phyloP scores from a whole-genome alignment of 2,797 vertebrate species.

The Hyperoplus lanceolatus region DNA sequence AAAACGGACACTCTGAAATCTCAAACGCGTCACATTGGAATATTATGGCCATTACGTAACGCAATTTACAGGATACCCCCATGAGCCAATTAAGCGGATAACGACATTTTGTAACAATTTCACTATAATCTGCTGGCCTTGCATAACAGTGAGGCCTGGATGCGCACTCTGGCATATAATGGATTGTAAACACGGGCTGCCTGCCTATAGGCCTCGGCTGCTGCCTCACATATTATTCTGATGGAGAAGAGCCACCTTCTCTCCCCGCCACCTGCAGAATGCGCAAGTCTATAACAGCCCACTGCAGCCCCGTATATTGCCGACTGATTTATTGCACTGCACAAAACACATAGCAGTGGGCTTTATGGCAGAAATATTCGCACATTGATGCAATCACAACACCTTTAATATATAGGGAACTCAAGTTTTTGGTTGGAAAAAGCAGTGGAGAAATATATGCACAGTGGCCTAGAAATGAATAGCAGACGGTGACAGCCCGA shows the following conservation, averaged over 20 bases:
- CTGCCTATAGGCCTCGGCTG: constrained; percentile 74
- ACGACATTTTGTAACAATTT: constrained; percentile 62
- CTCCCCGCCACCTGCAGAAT: constrained; percentile 95
- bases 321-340: constrained; percentile 84
- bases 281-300: constrained; percentile 89
- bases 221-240: constrained; percentile 68
- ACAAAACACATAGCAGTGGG: constrained; percentile 69
- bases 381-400: constrained; percentile 42
- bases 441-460: constrained; percentile 36
- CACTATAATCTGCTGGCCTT: constrained; percentile 60
- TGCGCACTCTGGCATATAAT: constrained; percentile 65
- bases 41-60: constrained; percentile 72
- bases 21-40: constrained; percentile 44
- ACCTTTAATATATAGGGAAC: background rate
- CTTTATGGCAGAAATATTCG: constrained; percentile 41
- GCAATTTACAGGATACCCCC: constrained; percentile 68
- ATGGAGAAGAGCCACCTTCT: constrained; percentile 81
- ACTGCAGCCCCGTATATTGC: constrained; percentile 83
- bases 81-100: constrained; percentile 70
- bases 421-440: background rate
- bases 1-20: constrained; percentile 37
- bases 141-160: constrained; percentile 67
- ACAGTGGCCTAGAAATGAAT: constrained; percentile 67
- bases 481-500: constrained; percentile 53
- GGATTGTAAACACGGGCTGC: constrained; percentile 73